Base-by-base conservation (phyloP, 2,888 invertebrate species). In the Nomada hirtipes region DNA sequence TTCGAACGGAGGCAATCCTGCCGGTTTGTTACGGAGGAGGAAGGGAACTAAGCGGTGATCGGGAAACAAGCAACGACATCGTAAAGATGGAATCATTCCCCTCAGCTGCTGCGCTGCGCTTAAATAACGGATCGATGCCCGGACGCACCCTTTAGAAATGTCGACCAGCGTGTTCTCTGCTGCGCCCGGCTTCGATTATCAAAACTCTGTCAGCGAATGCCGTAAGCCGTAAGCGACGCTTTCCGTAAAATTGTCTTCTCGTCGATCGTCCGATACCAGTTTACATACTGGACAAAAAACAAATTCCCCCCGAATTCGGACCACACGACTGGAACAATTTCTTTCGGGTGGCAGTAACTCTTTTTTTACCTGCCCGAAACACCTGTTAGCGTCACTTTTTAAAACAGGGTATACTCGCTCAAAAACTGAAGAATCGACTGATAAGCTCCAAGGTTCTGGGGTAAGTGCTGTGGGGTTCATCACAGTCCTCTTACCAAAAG, bases 41-140 rank as follows among this genome's bases (percentile, higher is more conserved):
- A 80, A 70, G 75, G 79, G 79, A 77, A 75, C 44, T 55, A 72
- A 76, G 73, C 63, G 68, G 74, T 65, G 65, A 74, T 67, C 76
- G 72, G 76, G 73, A 77, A 86, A 82, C 79, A 77, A 81, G 64
- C 57, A 79, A 83, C 76, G 83, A 52, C 64, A 50, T 75, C 76
- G 83, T 78, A 79, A 87, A 79, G 77, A 82, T 83, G 77, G 71
- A 81, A 80, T 83, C 80, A 77, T 85, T 84, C 84, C 81, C 78
- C 76, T 71, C 60, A 36, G 55, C n/a, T 77, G 76, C 55, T 64
- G 73, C 60, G 65, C 75, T 81, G 83, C 77, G 79, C 83, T 78
- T 78, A 82, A 84, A 79, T 63, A 65, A 50, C 57, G 52, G 81
- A 88, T 86, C 84, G 86, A 87, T 86, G 60, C 69, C 9, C 52